Percentiles rank a stretch among this genome's conserved stretches.
These are phyloP conservation scores for Leptodirus hochenwartii DNA, from an alignment of 2,888 invertebrate species.

Conservation along the genomic window DNA sequence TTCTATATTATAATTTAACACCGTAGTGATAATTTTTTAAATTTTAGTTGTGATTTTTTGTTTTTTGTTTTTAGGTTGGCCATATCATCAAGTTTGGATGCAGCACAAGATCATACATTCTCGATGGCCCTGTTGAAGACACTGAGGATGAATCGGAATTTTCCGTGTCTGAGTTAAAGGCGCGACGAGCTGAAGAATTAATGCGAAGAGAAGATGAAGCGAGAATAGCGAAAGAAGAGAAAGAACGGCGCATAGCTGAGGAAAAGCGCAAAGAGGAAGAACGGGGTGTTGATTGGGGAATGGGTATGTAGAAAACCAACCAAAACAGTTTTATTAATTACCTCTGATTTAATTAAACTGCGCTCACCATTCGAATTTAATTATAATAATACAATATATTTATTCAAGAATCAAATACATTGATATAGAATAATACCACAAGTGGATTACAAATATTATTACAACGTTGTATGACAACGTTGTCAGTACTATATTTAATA, in stretches of 20 bases:
- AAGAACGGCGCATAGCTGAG: constrained; percentile 30
- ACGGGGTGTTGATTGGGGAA: constrained; percentile 83
- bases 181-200: constrained; percentile 24
- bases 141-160: constrained; percentile 71
- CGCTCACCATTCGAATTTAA: too few species aligned
- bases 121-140: constrained; percentile 74
- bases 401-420: too few species aligned
- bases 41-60: too few species aligned
- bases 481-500: too few species aligned
- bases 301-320: constrained; percentile 38
- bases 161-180: constrained; percentile 57
- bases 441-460: too few species aligned
- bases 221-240: constrained; percentile 23
- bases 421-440: too few species aligned
- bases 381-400: too few species aligned
- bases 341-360: too few species aligned
- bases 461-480: too few species aligned
- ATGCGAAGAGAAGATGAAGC: constrained; percentile 20
- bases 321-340: not conserved
- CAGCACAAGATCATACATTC: constrained; percentile 64
- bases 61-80: constrained; percentile 43
- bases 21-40: too few species aligned
- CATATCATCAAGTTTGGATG: constrained; percentile 86
- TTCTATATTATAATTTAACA: too few species aligned
- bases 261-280: constrained; percentile 36